Base-by-base conservation (phyloP, 2,113 vertebrate genomes). In the Falcunculus frontatus region DNA sequence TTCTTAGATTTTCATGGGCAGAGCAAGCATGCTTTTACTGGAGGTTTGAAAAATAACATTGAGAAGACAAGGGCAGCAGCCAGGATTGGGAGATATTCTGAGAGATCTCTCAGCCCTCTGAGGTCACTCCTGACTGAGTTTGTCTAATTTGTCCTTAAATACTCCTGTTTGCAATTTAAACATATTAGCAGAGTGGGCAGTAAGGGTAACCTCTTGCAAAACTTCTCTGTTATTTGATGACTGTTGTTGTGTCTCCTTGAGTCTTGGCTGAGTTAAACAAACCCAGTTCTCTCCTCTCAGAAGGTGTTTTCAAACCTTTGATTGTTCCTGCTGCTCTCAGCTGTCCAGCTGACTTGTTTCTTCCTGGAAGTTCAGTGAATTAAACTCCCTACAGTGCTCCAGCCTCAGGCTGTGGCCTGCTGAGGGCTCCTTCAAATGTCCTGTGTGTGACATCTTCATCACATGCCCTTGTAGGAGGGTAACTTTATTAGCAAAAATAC, bases 261-360 rank as follows among this genome's bases (percentile, higher is more conserved):
- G 25, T 42, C 59, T 44, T 64, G 47, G 25, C 49, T 65, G 33
- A 81, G 9, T 73, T 75, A 47, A 93, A 82, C 49, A 55, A 86
- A 55, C 21, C 10, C 25, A 67, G 0, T 81, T 90, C 64, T 77
- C 60, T 84, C 56, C 42, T 67, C 64, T 30, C 37, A 47, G 52
- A 76, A 84, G 42, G 44, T 75, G 33, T 83, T 95, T 95, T 72
- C 75, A 79, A 80, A 70, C 35, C 72, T 90, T 89, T 92, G 86
- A 47, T 86, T 30, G 9, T 44, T 79, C 62, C 62, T 86, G 72
- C 65, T 90, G 79, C 68, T 90, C 60, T 84, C 55, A 67, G 55
- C 76, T 84, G 44, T 80, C 39, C 83, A 84, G 53, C 35, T 86
- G 79, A 73, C 50, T 87, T 3, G 3, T 14, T 62, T 50, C 23